phyloP scores from a whole-genome alignment of 1,140 invertebrate genomes.

The Eupeodes corollae region DNA sequence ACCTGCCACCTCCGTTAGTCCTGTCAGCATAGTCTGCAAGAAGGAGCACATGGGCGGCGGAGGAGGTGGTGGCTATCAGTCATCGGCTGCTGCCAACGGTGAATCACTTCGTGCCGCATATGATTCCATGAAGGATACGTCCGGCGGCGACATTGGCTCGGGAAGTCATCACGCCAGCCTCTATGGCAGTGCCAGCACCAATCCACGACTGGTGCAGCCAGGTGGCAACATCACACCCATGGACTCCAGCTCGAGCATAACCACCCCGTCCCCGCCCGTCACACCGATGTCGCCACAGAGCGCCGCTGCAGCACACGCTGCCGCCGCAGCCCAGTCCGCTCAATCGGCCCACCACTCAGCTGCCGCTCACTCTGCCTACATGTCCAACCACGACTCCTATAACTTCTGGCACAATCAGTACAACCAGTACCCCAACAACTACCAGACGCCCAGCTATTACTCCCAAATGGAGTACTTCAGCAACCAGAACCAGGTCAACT shows the following conservation, averaged over 20 bases:
- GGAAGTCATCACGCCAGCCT: slow-evolving; percentile 29
- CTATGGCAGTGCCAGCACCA: slow-evolving; percentile 24
- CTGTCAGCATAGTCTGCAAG: slow-evolving; percentile 50
- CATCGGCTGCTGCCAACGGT: slow-evolving; percentile 4
- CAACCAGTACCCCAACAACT: slow-evolving; percentile 47
- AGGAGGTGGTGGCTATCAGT: slow-evolving; percentile 6
- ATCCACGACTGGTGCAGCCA: slow-evolving; percentile 32
- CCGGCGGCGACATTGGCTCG: slow-evolving; percentile 22
- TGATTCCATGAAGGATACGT: slow-evolving; percentile 30
- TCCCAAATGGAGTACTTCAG: slow-evolving; percentile 55
- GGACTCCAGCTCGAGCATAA: slow-evolving; percentile 52
- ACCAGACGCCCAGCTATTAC: slow-evolving; percentile 43
- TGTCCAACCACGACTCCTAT: slow-evolving; percentile 36
- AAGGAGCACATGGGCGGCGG: slow-evolving; percentile 42
- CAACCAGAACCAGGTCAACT: slow-evolving; percentile 37
- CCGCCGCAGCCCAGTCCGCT: slow-evolving; percentile 27
- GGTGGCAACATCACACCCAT: slow-evolving; percentile 49
- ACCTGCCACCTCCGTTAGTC: slow-evolving; percentile 48
- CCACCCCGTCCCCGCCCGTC: slow-evolving; percentile 52
- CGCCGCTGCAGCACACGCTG: slow-evolving; percentile 20
- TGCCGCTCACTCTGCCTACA: slow-evolving; percentile 26
- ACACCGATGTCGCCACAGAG: slow-evolving; percentile 43
- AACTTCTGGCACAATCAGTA: slow-evolving; percentile 39
- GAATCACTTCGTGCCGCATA: slow-evolving; percentile 25
- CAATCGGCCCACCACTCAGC: slow-evolving; percentile 20